These are phyloP conservation scores for Rhodinocichla rosea DNA, from an alignment of 2,113 vertebrate species.

Conservation along the genomic window DNA sequence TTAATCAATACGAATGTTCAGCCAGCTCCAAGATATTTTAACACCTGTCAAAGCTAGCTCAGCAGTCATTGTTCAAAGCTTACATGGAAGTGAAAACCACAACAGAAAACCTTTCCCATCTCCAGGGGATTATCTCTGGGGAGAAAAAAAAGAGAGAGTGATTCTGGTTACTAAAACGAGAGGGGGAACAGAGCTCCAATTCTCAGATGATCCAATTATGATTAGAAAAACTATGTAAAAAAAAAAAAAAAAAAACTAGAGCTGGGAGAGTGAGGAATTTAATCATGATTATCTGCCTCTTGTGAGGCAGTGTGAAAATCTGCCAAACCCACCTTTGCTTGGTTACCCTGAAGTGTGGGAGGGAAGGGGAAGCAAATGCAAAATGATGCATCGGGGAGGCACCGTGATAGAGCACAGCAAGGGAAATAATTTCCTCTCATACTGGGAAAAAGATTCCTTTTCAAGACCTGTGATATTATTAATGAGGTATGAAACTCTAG, in stretches of 20 bases:
- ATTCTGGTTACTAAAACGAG: not conserved
- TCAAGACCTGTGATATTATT: not conserved
- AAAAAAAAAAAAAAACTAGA: not conserved
- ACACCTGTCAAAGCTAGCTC: constrained; percentile 65
- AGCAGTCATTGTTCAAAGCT: constrained; percentile 66
- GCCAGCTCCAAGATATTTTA: constrained; percentile 57
- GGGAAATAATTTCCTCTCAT: not conserved
- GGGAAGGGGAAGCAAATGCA: not conserved
- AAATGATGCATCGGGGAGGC: not conserved
- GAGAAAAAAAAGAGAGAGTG: not conserved
- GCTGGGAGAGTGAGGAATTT: not conserved
- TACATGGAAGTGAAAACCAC: constrained; percentile 45
- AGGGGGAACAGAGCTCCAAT: not conserved
- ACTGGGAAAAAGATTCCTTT: not conserved
- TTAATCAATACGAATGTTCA: constrained; percentile 69
- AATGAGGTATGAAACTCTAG: not conserved
- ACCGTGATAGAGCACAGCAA: not conserved
- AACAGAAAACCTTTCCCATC: constrained; percentile 42
- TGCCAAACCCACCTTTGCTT: constrained; percentile 1
- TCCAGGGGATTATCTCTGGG: constrained; percentile 42
- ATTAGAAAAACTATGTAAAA: constrained; percentile 26
- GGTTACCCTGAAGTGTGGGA: not conserved
- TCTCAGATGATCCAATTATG: constrained; percentile 67
- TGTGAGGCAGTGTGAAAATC: constrained; percentile 14
- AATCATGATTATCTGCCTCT: constrained; percentile 45